Conservation (phyloP, 1,140 invertebrate species). For the Periplaneta americana region DNA sequence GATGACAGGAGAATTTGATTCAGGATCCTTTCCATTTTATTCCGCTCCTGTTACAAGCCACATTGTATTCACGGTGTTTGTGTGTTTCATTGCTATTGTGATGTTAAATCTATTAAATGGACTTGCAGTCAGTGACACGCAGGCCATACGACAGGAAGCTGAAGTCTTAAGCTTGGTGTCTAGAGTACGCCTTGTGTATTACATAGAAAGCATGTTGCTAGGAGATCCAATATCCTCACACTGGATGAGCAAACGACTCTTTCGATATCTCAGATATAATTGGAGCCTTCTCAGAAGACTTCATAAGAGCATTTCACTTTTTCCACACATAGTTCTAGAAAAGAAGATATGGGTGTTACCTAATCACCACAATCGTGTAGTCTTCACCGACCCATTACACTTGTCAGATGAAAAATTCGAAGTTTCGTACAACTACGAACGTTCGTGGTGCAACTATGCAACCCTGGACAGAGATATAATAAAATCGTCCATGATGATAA, state of each 20-base stretch:
- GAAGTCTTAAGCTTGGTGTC: slow-evolving; percentile 54
- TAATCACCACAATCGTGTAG: too few species aligned
- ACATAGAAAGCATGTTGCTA: slow-evolving; percentile 3
- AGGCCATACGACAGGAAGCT: slow-evolving; percentile 65
- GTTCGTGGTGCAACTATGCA: too few species aligned
- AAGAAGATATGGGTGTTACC: too few species aligned
- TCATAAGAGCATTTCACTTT: too few species aligned
- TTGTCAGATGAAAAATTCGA: too few species aligned
- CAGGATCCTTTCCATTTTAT: slow-evolving; percentile 62
- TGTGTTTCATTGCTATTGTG: slow-evolving; percentile 74
- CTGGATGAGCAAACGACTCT: background rate
- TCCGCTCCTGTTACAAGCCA: slow-evolving; percentile 58
- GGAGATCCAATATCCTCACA: background rate
- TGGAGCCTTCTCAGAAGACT: too few species aligned
- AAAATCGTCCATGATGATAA: too few species aligned
- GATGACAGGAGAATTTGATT: slow-evolving; percentile 80
- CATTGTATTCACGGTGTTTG: slow-evolving; percentile 68
- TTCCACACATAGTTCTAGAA: too few species aligned
- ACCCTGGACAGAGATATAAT: too few species aligned
- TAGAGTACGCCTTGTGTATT: background rate
- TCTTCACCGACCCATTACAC: too few species aligned
- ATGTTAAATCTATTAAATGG: slow-evolving; percentile 75
- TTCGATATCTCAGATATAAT: too few species aligned
- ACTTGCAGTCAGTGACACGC: slow-evolving; percentile 73
- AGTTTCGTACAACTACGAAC: too few species aligned